Evolutionary conservation across 2,797 vertebrate species (phyloP).

Genomic region (Bovichtus diacanthus): DNA sequence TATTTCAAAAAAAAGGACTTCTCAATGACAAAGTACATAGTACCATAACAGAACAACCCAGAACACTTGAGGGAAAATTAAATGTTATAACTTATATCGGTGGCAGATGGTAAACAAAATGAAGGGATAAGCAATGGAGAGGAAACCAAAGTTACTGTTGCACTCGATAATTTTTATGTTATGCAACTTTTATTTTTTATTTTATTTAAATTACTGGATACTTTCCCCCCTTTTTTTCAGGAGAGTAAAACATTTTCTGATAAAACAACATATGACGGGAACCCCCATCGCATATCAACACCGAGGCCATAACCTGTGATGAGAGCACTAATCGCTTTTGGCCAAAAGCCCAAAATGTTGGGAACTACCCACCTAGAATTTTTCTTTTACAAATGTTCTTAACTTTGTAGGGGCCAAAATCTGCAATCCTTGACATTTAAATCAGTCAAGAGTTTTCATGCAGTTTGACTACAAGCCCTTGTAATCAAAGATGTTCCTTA

Average conservation of each 20-base stretch:
- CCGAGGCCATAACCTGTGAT: neutral
- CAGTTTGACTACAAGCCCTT: neutral
- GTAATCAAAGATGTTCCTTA: neutral
- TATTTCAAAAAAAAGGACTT: neutral
- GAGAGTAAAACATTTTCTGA: too few relatives aligned
- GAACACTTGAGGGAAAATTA: neutral
- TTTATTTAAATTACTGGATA: too few relatives aligned
- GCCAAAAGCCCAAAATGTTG: neutral
- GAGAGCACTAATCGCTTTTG: neutral
- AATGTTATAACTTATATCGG: neutral
- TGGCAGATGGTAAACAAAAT: neutral
- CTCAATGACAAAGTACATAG: neutral
- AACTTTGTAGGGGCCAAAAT: neutral
- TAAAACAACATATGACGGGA: neutral
- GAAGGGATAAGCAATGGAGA: too few relatives aligned
- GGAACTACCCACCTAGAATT: too few relatives aligned
- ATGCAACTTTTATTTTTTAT: too few relatives aligned
- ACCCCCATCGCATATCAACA: neutral
- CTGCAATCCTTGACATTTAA: too few relatives aligned
- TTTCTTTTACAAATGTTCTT: too few relatives aligned
- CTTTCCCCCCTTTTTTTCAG: too few relatives aligned
- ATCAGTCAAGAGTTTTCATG: neutral
- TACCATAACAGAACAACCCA: neutral
- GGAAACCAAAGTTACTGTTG: too few relatives aligned
- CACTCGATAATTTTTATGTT: too few relatives aligned